phyloP scores from a whole-genome alignment of 1,140 invertebrate genomes.

The Magallana gigas region DNA sequence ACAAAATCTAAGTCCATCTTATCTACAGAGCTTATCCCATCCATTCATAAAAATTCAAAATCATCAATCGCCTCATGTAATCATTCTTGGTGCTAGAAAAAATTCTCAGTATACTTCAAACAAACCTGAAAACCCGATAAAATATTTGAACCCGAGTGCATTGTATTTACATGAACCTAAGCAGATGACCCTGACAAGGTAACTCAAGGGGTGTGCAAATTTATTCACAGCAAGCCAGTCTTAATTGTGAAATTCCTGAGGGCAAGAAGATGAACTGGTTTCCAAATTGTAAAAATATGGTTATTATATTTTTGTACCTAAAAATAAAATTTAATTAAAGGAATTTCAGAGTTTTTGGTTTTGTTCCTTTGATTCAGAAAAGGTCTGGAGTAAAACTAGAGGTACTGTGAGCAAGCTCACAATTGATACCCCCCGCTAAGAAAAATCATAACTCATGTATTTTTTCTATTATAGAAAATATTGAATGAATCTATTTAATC shows the following conservation, averaged over 20 bases:
- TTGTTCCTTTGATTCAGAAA: no score
- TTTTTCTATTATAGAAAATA: no score
- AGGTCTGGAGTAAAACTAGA: no score
- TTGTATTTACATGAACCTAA: background rate
- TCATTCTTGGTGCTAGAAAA: constrained; percentile 14
- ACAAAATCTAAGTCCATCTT: background rate
- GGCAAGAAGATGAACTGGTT: no score
- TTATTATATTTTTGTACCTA: no score
- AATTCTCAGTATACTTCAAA: constrained; percentile 34
- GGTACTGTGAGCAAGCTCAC: no score
- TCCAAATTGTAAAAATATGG: no score
- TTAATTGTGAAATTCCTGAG: background rate
- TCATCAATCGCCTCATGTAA: background rate
- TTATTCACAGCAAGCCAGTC: background rate
- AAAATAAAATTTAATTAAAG: no score
- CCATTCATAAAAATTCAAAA: constrained; percentile 29
- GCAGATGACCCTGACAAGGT: background rate
- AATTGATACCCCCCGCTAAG: no score
- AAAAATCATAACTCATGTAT: no score
- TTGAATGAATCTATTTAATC: no score
- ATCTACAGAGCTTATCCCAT: constrained; percentile 11
- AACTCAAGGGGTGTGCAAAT: background rate
- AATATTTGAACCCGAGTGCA: constrained; percentile 30
- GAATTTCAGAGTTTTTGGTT: no score
- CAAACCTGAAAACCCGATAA: constrained; percentile 30